These are phyloP conservation scores for Amorpha juglandis DNA, from an alignment of 2,888 invertebrate genomes.

Conservation along the genomic window DNA sequence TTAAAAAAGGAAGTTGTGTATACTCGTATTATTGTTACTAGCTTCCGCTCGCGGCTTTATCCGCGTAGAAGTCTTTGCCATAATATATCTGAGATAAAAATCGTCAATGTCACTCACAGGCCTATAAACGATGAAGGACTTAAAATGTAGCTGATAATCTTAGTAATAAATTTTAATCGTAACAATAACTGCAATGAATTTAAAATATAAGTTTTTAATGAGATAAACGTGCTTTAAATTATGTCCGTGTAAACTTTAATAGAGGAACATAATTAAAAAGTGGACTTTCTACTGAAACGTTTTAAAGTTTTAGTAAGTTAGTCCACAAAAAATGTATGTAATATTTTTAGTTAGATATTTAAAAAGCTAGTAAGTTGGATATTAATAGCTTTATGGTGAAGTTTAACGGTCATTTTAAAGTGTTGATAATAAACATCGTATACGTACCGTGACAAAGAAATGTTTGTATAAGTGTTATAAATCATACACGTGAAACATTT, in stretches of 20 bases:
- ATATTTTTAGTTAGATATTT: conserved; percentile 6
- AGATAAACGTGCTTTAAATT: conserved; percentile 11
- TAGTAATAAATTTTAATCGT: no score
- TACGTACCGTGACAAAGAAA: conserved; percentile 7
- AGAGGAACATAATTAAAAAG: conserved; percentile 15
- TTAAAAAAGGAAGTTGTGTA: no score
- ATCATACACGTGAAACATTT: conserved; percentile 7
- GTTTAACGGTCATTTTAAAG: conserved; percentile 5
- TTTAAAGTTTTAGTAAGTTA: conserved; percentile 7
- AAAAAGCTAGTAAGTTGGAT: conserved; percentile 1
- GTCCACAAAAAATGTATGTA: conserved; percentile 13
- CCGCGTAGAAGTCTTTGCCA: no score
- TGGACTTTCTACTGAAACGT: conserved; percentile 13
- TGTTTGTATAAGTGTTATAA: conserved; percentile 7
- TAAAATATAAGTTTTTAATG: conserved; percentile 1
- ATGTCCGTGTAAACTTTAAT: conserved; percentile 6
- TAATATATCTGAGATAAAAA: no score
- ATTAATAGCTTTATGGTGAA: conserved; percentile 21
- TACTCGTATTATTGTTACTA: no score
- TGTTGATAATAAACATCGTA: neutral
- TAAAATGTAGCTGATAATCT: no score
- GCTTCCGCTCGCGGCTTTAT: no score
- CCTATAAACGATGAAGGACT: no score
- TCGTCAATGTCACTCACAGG: no score
- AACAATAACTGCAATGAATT: neutral